Percentiles rank a stretch among this genome's conserved stretches.
These are phyloP conservation scores for Rhagoletis pomonella DNA, from an alignment of 1,140 invertebrate genomes.

Conservation along the genomic window DNA sequence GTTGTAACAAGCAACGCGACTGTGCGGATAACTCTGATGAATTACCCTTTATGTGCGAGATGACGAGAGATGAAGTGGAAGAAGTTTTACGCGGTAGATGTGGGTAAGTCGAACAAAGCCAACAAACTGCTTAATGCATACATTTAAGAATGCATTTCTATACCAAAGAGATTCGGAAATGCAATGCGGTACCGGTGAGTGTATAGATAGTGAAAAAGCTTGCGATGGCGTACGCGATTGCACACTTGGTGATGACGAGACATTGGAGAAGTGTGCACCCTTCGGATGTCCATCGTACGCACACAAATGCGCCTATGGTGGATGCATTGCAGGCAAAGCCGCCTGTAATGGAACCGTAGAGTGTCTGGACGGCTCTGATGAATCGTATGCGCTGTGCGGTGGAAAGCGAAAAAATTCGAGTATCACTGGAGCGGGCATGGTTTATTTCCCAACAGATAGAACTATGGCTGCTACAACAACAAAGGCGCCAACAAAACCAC, in stretches of 20 bases:
- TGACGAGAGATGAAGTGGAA: not conserved
- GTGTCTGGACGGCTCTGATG: conserved; percentile 79
- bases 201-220: conserved; percentile 58
- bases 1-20: conserved; percentile 78
- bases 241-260: conserved; percentile 78
- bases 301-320: conserved; percentile 77
- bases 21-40: conserved; percentile 86
- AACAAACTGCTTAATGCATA: too few relatives aligned
- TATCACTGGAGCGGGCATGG: not conserved
- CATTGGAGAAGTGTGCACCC: conserved; percentile 73
- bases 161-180: not conserved
- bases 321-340: conserved; percentile 79
- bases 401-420: not conserved
- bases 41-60: conserved; percentile 45
- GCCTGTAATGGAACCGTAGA: conserved; percentile 76
- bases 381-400: conserved; percentile 54
- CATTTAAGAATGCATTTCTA: not conserved
- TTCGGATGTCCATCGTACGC: conserved; percentile 73
- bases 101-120: conserved; percentile 11
- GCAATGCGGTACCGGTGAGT: conserved; percentile 67
- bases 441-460: not conserved
- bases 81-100: not conserved
- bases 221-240: conserved; percentile 79
- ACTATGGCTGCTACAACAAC: not conserved
- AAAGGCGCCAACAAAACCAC: not conserved